Evolutionary conservation across 2,888 invertebrate genomes (phyloP).

Genomic region (Dysmachus trigonus): DNA sequence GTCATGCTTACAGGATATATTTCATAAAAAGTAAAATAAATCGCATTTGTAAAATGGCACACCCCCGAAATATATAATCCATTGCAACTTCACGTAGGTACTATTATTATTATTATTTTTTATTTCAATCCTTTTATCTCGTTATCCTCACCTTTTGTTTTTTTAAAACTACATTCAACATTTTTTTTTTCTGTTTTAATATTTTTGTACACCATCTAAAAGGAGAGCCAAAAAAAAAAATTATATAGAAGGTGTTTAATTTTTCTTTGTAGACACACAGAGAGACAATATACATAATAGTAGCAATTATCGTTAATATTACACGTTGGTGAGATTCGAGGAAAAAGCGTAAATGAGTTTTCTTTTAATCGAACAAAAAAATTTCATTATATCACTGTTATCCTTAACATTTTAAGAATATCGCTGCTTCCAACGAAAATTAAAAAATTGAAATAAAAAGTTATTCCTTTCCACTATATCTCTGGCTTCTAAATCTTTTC

Average conservation of each 20-base stretch:
- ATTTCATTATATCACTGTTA: not conserved
- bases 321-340: not conserved
- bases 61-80: not conserved
- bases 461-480: not conserved
- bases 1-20: not conserved
- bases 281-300: not conserved
- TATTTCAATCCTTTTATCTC: not conserved
- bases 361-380: not conserved
- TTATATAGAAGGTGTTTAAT: not conserved
- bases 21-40: not conserved
- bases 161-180: not conserved
- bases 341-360: slow-evolving; percentile 4
- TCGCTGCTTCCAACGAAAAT: not conserved
- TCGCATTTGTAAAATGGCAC: not conserved
- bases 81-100: not conserved
- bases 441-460: slow-evolving; percentile 40
- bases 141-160: not conserved
- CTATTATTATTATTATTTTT: not conserved
- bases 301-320: not conserved
- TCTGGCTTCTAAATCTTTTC: not conserved
- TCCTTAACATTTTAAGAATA: not conserved
- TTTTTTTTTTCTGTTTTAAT: not conserved
- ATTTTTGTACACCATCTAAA: not conserved
- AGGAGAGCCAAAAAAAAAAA: not conserved
- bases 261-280: not conserved